A percentile compares a stretch with the other conserved stretches of the same genome.
Evolutionary conservation across 2,797 vertebrate species (phyloP).

Genomic region (Sarcoramphus papa): DNA sequence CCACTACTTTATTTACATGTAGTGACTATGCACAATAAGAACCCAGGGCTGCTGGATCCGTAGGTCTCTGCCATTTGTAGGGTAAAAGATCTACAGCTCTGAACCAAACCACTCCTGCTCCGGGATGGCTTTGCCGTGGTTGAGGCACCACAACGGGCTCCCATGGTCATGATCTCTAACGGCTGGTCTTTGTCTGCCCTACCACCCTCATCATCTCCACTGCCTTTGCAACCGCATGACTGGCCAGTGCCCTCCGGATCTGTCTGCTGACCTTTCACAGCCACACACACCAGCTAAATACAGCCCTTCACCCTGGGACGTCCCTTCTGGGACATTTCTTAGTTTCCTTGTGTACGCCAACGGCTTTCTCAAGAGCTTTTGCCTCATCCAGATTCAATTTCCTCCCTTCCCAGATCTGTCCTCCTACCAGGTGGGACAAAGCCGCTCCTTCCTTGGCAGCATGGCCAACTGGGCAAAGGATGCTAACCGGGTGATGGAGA

Average conservation of each 20-base stretch:
- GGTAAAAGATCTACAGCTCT: neutral
- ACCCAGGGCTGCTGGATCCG: rapidly evolving
- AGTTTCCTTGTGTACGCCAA: neutral
- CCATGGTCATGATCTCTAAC: rapidly evolving
- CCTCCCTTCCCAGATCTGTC: neutral
- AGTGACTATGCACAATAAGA: rapidly evolving
- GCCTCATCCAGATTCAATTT: neutral
- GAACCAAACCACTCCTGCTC: neutral
- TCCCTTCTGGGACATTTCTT: neutral
- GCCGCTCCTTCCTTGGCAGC: neutral
- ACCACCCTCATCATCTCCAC: neutral
- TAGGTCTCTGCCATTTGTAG: neutral
- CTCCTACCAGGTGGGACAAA: neutral
- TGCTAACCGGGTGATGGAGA: rapidly evolving
- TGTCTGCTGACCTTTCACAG: neutral
- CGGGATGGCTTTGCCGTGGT: rapidly evolving
- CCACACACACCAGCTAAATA: rapidly evolving
- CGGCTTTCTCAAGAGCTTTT: neutral
- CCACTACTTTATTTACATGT: rapidly evolving
- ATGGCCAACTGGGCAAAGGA: neutral
- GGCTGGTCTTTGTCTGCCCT: rapidly evolving
- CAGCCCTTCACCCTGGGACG: neutral
- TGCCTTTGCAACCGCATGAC: rapidly evolving
- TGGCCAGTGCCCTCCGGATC: neutral
- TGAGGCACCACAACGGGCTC: neutral